Conservation (phyloP, 2,113 vertebrate species). For the Cynocephalus volans region DNA sequence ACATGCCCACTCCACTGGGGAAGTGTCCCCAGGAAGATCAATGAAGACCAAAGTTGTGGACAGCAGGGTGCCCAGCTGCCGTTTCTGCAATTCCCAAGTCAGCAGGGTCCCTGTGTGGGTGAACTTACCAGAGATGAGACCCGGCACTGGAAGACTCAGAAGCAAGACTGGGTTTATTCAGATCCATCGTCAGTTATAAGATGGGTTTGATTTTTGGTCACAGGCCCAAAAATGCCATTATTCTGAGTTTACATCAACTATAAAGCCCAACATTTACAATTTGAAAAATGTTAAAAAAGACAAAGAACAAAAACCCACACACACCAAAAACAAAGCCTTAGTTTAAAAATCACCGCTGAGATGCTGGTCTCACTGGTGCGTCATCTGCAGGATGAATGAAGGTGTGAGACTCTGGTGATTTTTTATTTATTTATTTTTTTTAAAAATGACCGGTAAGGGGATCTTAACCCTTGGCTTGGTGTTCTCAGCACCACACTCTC, state of each 20-base stretch:
- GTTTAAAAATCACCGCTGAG: neutral
- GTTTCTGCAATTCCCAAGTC: neutral
- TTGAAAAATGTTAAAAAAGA: neutral
- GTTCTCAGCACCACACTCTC: too few relatives aligned
- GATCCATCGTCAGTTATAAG: neutral
- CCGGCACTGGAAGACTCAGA: neutral
- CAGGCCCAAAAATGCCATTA: neutral
- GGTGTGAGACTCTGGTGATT: neutral
- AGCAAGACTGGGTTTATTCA: conserved; percentile 47
- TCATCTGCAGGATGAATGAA: neutral
- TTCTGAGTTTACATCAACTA: conserved; percentile 38
- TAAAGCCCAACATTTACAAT: neutral
- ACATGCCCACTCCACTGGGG: neutral
- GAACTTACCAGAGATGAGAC: neutral
- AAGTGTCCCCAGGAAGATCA: too few relatives aligned
- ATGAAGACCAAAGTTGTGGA: neutral
- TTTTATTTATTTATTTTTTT: too few relatives aligned
- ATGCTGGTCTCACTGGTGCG: accelerated
- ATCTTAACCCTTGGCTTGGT: too few relatives aligned
- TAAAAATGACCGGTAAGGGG: too few relatives aligned
- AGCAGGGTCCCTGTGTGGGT: accelerated
- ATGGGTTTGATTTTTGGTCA: conserved; percentile 20
- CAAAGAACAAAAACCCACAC: too few relatives aligned
- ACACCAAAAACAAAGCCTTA: neutral
- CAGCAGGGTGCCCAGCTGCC: accelerated